phyloP scores from a whole-genome alignment of 2,113 vertebrate genomes.

The Jacana jacana region DNA sequence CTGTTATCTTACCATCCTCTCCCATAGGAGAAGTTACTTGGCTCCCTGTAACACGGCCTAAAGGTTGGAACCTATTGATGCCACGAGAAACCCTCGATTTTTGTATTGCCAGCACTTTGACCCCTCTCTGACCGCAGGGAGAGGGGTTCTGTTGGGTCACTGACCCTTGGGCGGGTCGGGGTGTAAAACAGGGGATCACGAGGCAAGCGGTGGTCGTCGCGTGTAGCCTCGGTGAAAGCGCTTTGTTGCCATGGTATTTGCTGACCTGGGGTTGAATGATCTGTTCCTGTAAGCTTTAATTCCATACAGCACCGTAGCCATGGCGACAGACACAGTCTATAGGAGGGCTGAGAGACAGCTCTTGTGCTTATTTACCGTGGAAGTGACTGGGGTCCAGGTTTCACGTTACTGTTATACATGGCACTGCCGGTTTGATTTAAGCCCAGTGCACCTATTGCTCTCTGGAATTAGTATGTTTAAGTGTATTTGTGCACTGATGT shows the following conservation, averaged over 20 bases:
- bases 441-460: rapidly evolving
- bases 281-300: background rate
- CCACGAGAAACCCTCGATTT: background rate
- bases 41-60: background rate
- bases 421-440: background rate
- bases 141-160: background rate
- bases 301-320: background rate
- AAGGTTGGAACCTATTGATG: background rate
- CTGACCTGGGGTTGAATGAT: background rate
- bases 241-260: background rate
- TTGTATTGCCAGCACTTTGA: background rate
- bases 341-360: background rate
- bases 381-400: background rate
- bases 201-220: background rate
- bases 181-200: background rate
- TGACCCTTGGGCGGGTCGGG: background rate
- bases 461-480: background rate
- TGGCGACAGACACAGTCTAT: background rate
- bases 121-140: background rate
- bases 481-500: background rate
- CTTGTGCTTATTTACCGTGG: background rate
- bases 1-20: background rate
- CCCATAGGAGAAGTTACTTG: background rate
- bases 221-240: background rate
- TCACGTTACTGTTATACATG: background rate